These are phyloP conservation scores for Meiosimyza decipiens DNA, from an alignment of 2,888 invertebrate genomes.

Conservation along the genomic window DNA sequence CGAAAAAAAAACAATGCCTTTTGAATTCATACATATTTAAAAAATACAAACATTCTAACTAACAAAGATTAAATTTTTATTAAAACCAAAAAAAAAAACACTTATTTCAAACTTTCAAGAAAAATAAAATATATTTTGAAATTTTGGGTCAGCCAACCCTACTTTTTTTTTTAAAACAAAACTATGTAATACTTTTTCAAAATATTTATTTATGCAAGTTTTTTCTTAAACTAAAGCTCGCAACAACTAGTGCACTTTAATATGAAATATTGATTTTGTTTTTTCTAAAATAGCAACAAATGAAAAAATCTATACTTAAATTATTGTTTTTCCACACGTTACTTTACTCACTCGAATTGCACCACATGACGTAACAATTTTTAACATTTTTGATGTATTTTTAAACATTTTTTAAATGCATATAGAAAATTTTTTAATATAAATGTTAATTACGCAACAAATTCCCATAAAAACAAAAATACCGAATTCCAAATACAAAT, in stretches of 20 bases:
- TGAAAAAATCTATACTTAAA: too few species aligned
- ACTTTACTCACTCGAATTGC: neutral
- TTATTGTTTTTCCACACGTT: neutral
- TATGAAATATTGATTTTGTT: neutral
- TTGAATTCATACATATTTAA: slow-evolving; percentile 15
- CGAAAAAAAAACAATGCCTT: slow-evolving; percentile 22
- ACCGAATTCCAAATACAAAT: slow-evolving; percentile 10
- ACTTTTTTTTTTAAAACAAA: slow-evolving; percentile 11
- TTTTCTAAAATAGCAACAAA: neutral
- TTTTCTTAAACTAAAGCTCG: too few species aligned
- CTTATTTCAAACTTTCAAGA: slow-evolving; percentile 36
- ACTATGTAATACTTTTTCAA: neutral
- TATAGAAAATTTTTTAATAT: slow-evolving; percentile 15
- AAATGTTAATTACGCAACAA: slow-evolving; percentile 16
- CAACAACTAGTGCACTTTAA: slow-evolving; percentile 9
- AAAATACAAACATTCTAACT: neutral
- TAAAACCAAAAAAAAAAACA: slow-evolving; percentile 9
- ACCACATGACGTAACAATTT: neutral
- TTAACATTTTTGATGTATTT: slow-evolving; percentile 14
- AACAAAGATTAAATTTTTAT: neutral
- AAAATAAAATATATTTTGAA: neutral
- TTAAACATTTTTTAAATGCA: slow-evolving; percentile 1
- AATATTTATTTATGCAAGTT: too few species aligned
- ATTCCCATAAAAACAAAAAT: neutral
- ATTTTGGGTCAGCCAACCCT: neutral